Evolutionary conservation across 2,888 invertebrate genomes (phyloP).

Genomic region (Ctenicera cuprea): DNA sequence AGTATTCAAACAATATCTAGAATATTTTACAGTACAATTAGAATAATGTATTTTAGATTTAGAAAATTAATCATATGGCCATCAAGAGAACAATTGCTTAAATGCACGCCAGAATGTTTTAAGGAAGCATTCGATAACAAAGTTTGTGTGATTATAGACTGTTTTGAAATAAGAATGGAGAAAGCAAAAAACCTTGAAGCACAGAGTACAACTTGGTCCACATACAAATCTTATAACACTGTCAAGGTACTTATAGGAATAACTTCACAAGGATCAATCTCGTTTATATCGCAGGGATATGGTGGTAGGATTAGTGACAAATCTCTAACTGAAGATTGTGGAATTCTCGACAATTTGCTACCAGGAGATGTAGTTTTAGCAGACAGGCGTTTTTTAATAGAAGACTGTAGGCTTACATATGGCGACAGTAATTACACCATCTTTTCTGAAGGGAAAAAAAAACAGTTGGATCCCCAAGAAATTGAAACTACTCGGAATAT

Average conservation of each 20-base stretch:
- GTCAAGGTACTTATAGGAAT: not conserved
- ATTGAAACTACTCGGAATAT: constrained; percentile 8
- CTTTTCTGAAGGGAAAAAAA: constrained; percentile 38
- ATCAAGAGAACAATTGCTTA: not conserved
- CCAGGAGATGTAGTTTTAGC: constrained; percentile 36
- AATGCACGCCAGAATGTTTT: not conserved
- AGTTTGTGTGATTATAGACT: not conserved
- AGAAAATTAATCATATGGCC: too few species aligned
- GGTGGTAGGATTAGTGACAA: not conserved
- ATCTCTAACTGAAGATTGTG: not conserved
- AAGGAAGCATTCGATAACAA: constrained; percentile 2
- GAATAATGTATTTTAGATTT: not conserved
- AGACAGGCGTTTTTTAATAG: too few species aligned
- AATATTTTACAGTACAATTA: not conserved
- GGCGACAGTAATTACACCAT: constrained; percentile 23
- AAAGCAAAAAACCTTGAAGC: not conserved
- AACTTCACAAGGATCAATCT: not conserved
- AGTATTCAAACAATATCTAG: not conserved
- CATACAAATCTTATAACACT: constrained; percentile 14
- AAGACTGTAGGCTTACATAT: too few species aligned
- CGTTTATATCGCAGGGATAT: not conserved
- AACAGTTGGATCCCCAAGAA: constrained; percentile 27
- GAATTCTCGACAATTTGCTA: constrained; percentile 22
- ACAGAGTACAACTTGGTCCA: not conserved
- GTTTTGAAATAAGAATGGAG: not conserved